These are phyloP conservation scores for Chloebia gouldiae DNA, from an alignment of 2,113 vertebrate species.

Conservation along the genomic window DNA sequence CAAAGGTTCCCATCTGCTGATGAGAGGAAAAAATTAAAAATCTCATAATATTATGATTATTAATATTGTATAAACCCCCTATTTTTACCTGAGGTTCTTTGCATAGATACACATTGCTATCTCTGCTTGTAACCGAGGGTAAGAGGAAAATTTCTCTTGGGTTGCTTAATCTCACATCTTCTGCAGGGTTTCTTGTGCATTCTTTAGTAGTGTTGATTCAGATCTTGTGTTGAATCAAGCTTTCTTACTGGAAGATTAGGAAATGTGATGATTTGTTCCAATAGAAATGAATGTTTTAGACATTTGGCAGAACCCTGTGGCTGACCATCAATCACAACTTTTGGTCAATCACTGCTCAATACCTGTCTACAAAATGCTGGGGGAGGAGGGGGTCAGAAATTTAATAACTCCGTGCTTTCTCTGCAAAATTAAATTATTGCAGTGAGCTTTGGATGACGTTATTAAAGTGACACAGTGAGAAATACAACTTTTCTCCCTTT, in stretches of 20 bases:
- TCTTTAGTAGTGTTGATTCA: background rate
- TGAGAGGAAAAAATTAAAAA: background rate
- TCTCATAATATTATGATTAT: background rate
- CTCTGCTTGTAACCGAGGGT: background rate
- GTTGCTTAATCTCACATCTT: background rate
- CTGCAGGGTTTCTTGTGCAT: background rate
- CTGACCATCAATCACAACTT: background rate
- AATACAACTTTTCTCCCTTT: slow-evolving; percentile 35
- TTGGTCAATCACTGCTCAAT: background rate
- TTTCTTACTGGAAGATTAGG: background rate
- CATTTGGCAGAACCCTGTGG: background rate
- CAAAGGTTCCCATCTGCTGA: background rate
- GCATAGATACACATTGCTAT: background rate
- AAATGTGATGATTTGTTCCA: background rate
- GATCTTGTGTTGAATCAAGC: background rate
- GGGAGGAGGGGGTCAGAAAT: background rate
- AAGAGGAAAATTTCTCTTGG: background rate
- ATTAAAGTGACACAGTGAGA: slow-evolving; percentile 28
- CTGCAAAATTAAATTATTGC: slow-evolving; percentile 48
- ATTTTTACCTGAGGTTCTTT: background rate
- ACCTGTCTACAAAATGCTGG: background rate
- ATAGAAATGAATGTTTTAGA: background rate
- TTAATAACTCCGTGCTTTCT: background rate
- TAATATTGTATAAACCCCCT: background rate
- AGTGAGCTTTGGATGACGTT: background rate